phyloP scores from a whole-genome alignment of 2,113 vertebrate species.

The Osmerus mordax region DNA sequence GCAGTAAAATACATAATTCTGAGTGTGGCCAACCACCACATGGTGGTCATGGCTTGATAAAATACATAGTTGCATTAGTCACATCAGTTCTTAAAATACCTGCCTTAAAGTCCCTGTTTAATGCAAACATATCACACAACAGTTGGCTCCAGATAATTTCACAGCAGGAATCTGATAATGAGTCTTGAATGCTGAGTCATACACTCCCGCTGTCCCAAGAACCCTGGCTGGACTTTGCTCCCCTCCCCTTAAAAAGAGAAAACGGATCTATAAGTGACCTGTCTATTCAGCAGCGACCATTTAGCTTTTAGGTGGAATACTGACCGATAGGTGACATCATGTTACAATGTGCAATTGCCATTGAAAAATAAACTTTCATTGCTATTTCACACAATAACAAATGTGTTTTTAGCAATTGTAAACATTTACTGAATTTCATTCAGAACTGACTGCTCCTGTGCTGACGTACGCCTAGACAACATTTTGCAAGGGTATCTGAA shows the following conservation, averaged over 20 bases:
- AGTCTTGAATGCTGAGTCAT: constrained; percentile 49
- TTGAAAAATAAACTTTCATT: too few relatives aligned
- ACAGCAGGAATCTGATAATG: constrained; percentile 39
- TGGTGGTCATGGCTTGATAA: too few relatives aligned
- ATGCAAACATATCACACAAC: constrained; percentile 29
- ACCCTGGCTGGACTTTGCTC: constrained; percentile 19
- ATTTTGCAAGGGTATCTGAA: too few relatives aligned
- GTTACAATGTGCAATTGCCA: background rate
- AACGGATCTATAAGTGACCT: constrained; percentile 28
- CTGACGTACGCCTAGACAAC: too few relatives aligned
- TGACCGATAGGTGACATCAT: background rate
- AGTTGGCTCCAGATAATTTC: constrained; percentile 37
- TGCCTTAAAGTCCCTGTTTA: background rate
- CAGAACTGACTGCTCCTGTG: too few relatives aligned
- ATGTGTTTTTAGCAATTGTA: too few relatives aligned
- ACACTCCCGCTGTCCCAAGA: constrained; percentile 45
- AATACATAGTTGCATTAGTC: too few relatives aligned
- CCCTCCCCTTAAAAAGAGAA: constrained; percentile 21
- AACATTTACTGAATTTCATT: too few relatives aligned
- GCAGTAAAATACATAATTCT: too few relatives aligned
- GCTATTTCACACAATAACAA: too few relatives aligned
- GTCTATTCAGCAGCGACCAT: constrained; percentile 13
- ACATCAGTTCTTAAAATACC: too few relatives aligned
- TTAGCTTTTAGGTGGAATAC: background rate
- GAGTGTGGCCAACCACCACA: too few relatives aligned